Conservation (phyloP, 2,888 invertebrate species). For the Acanthosepion esculentum region DNA sequence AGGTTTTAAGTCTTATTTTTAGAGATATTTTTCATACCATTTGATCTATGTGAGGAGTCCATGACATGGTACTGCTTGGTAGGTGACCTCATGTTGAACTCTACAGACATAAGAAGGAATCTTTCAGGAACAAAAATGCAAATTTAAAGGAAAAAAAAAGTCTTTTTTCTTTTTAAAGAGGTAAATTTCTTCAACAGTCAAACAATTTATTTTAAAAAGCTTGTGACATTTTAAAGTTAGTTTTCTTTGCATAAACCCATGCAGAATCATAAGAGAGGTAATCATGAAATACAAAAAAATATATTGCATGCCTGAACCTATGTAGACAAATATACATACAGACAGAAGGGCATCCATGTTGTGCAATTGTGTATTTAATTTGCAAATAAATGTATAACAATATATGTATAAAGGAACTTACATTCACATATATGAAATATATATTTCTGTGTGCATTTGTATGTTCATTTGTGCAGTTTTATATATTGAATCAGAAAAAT, state of each 20-base stretch:
- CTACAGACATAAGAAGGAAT: conserved; percentile 34
- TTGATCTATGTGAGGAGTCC: conserved; percentile 46
- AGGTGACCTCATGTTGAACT: conserved; percentile 45
- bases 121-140: conserved; percentile 33
- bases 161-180: neutral
- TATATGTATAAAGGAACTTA: neutral
- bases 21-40: conserved; percentile 41
- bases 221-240: neutral
- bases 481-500: neutral
- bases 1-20: conserved; percentile 33
- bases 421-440: neutral
- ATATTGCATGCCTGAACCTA: conserved; percentile 21
- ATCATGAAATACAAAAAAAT: neutral
- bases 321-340: neutral
- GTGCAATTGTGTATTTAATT: neutral
- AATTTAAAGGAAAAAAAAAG: neutral
- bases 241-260: neutral
- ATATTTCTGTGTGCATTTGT: neutral
- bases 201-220: conserved; percentile 5
- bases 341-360: conserved; percentile 6
- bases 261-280: neutral
- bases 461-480: neutral
- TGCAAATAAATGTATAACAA: neutral
- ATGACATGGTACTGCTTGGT: conserved; percentile 45
- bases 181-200: conserved; percentile 1